Conservation (phyloP, 2,888 invertebrate genomes). For the Nesidiocoris tenuis region DNA sequence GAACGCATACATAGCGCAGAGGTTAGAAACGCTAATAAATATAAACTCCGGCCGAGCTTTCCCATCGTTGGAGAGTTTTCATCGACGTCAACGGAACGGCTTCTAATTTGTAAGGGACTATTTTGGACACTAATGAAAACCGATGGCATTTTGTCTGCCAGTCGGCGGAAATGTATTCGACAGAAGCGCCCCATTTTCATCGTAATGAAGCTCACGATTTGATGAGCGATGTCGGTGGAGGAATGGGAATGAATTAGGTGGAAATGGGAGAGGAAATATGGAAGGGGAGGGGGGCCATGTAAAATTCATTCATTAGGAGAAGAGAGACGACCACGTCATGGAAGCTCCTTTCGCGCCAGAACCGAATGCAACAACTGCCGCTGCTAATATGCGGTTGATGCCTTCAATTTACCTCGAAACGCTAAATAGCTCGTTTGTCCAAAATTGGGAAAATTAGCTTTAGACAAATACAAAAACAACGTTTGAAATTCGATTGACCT, state of each 20-base stretch:
- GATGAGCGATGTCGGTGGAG: not conserved
- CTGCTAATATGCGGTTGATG: not conserved
- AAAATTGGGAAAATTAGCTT: too few relatives aligned
- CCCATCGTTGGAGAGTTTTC: too few relatives aligned
- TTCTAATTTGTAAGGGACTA: not conserved
- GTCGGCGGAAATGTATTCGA: not conserved
- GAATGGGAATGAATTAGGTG: not conserved
- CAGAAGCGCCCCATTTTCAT: not conserved
- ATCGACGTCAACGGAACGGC: too few relatives aligned
- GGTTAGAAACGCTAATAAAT: too few relatives aligned
- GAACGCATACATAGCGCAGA: too few relatives aligned
- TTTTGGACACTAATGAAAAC: not conserved
- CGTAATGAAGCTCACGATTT: not conserved
- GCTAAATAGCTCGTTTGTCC: not conserved
- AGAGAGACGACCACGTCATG: too few relatives aligned
- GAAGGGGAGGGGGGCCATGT: not conserved
- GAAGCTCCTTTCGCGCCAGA: not conserved
- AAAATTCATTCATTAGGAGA: too few relatives aligned
- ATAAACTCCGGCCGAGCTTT: too few relatives aligned
- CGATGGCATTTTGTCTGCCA: not conserved
- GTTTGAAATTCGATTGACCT: too few relatives aligned
- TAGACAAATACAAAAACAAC: not conserved
- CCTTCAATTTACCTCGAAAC: not conserved
- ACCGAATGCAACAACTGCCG: not conserved
- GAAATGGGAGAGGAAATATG: not conserved